A percentile compares a stretch with the other conserved stretches of the same genome.
phyloP scores from a whole-genome alignment of 2,797 vertebrate genomes.

The Kryptopterus vitreolus region DNA sequence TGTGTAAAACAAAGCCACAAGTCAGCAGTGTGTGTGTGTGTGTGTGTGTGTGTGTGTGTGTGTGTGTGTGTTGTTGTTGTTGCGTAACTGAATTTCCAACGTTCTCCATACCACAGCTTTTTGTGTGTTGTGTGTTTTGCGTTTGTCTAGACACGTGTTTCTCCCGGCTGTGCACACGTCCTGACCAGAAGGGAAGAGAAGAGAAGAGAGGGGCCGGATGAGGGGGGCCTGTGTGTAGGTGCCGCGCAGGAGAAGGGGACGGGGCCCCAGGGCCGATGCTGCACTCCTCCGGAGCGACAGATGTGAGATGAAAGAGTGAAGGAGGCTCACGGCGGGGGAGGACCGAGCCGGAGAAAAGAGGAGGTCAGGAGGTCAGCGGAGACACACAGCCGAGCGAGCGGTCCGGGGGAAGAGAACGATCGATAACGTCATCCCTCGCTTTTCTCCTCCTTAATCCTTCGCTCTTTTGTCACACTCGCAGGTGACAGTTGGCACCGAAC shows the following conservation, averaged over 20 bases:
- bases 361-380: conserved; percentile 67
- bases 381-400: conserved; percentile 62
- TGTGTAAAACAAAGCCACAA: conserved; percentile 1
- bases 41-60: conserved; percentile 9
- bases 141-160: background rate
- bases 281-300: conserved; percentile 64
- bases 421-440: conserved; percentile 50
- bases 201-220: conserved; percentile 14
- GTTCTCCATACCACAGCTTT: background rate
- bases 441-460: conserved; percentile 38
- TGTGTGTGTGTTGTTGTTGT: background rate
- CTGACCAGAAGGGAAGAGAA: background rate
- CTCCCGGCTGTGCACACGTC: background rate
- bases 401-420: conserved; percentile 64
- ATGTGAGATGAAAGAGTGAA: conserved; percentile 76
- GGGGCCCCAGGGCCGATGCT: conserved; percentile 33
- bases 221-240: conserved; percentile 18
- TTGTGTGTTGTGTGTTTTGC: too few relatives aligned
- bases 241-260: conserved; percentile 1
- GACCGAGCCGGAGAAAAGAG: conserved; percentile 67
- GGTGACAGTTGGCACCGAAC: conserved; percentile 40
- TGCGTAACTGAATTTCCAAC: background rate
- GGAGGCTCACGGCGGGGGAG: conserved; percentile 70
- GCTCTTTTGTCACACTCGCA: conserved; percentile 61
- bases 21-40: conserved; percentile 1